Conservation (phyloP, 2,888 invertebrate genomes). For the Ophion costatus region DNA sequence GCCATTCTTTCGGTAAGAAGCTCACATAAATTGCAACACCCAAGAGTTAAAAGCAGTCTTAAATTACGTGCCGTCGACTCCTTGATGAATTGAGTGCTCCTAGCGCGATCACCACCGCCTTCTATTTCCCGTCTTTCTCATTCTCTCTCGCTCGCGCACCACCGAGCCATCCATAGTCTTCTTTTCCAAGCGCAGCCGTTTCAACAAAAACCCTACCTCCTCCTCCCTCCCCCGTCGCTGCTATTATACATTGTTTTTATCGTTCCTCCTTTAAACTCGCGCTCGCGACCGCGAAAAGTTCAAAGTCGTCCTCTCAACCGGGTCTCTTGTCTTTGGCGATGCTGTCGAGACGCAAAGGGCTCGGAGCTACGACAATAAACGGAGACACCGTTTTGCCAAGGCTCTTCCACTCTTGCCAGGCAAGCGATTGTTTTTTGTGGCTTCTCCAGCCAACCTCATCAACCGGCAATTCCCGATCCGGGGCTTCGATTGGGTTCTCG, state of each 20-base stretch:
- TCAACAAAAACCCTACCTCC: constrained; percentile 35
- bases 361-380: constrained; percentile 13
- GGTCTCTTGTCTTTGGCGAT: constrained; percentile 46
- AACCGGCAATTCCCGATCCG: background rate
- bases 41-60: constrained; percentile 84
- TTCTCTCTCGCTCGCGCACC: constrained; percentile 65
- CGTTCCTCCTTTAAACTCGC: constrained; percentile 71
- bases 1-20: constrained; percentile 83
- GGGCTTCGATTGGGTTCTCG: background rate
- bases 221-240: constrained; percentile 58
- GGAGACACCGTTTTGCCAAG: constrained; percentile 21
- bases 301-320: constrained; percentile 51
- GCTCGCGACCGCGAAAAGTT: constrained; percentile 48
- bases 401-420: background rate
- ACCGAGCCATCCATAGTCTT: constrained; percentile 53
- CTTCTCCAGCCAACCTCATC: background rate
- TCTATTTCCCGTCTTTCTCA: constrained; percentile 58
- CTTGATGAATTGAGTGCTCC: constrained; percentile 84
- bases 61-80: constrained; percentile 83
- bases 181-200: constrained; percentile 59
- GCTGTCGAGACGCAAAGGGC: constrained; percentile 56
- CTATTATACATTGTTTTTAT: constrained; percentile 81
- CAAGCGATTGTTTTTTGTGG: background rate
- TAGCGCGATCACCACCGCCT: constrained; percentile 69
- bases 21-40: constrained; percentile 84